Percentiles rank a stretch among this genome's conserved stretches.
Evolutionary conservation across 2,113 vertebrate genomes (phyloP).

Genomic region (Protomyctophum bolini): DNA sequence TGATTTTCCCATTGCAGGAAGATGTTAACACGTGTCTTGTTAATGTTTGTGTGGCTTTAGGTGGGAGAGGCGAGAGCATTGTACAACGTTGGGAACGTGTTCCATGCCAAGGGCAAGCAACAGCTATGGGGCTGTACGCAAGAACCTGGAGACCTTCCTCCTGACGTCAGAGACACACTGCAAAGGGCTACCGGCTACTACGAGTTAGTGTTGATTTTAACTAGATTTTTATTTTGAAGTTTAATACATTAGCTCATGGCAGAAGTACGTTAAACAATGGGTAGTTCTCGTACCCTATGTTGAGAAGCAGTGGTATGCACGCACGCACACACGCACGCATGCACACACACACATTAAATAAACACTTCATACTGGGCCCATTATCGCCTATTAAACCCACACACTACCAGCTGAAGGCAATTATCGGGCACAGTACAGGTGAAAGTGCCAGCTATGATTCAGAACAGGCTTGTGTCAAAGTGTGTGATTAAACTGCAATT

Average conservation of each 20-base stretch:
- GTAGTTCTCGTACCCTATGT: background rate
- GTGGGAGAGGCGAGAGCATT: slow-evolving; percentile 93
- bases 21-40: background rate
- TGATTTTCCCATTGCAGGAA: too few species aligned
- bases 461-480: background rate
- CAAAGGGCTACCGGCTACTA: slow-evolving; percentile 92
- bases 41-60: slow-evolving; percentile 62
- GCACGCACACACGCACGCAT: slow-evolving; percentile 1
- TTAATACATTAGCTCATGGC: background rate
- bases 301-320: background rate
- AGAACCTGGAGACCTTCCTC: slow-evolving; percentile 87
- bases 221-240: background rate
- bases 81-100: slow-evolving; percentile 96
- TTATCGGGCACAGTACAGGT: background rate
- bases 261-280: too few species aligned
- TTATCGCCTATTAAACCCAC: background rate
- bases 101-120: slow-evolving; percentile 96
- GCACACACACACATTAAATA: slow-evolving; percentile 1
- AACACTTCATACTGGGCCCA: background rate
- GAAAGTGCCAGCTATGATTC: background rate
- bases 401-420: background rate
- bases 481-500: background rate
- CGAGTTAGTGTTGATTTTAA: slow-evolving; percentile 79
- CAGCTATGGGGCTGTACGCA: slow-evolving; percentile 86
- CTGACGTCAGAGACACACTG: slow-evolving; percentile 87